Base-by-base conservation (phyloP, 2,113 vertebrate species). In the Hippopotamus amphibius region DNA sequence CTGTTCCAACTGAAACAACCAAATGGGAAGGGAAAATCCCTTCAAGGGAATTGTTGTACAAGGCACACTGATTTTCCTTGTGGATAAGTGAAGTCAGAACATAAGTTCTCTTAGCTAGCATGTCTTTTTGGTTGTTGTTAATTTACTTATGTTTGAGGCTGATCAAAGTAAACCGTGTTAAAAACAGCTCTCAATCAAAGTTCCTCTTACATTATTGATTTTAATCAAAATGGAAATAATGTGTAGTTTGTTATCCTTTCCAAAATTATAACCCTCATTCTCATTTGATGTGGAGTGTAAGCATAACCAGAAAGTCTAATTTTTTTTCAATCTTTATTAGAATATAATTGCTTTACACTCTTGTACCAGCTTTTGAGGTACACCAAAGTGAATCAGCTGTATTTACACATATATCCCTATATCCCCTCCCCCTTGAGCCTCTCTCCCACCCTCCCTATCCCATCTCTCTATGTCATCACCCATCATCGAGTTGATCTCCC, bases 141-240 rank as follows among this genome's bases (percentile, higher is more conserved):
- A 96, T 93, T 95, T 79, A 90, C 55, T 95, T 96, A 61, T 16
- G 19, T 94, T 69, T 90, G n/a, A 93, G 28, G 30, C 46, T 82
- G 17, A 96, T 97, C 53, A 95, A 82, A 96, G 15, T 83, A 59
- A 65, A 69, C 48, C 37, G 3, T 76, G 19, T 65, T 90, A 94
- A 81, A 94, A 94, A 90, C 15, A 88, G 16, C 74, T 88, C 37
- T 92, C 77, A 65, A 84, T 82, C 33, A 85, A 43, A 69, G 26
- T 97, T 97, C 53, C 69, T 95, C 55, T 96, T 86, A 69, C 7
- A 33, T 94, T 90, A 87, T 15, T 89, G 30, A 84, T 92, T 93
- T 92, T 80, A 88, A 97, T 91, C 69, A 94, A 83, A 96, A 71
- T 90, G 41, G 33, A 93, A 92, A 87, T 84, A 88, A 93, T 7